Evolutionary conservation across 2,113 vertebrate genomes (phyloP), one percentile per base, ranked within the genome.

Genomic region (Chaetorhynchus papuensis): DNA sequence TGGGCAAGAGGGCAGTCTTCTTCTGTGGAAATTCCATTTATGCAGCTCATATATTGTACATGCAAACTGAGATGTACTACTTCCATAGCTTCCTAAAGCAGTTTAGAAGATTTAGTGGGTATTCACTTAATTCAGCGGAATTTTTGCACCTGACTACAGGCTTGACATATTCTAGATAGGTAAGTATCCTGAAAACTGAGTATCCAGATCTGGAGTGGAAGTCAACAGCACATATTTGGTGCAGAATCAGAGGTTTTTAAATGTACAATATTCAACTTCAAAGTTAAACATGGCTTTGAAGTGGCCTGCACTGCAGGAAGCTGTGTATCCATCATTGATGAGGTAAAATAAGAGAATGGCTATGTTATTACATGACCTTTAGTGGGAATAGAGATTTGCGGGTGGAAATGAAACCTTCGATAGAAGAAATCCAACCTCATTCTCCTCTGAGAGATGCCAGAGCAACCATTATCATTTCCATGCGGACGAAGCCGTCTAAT

Each of bases 1-100:
- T 37, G 28, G 14, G 52, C 13, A 72, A 16, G 8, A 72, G 6
- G 15, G 6, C 31, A 31, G 5, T 21, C 11, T 77, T 44, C 9
- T 66, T 86, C 21, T 50, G 35, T 7, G 37, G 31, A 81, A 70
- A 71, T 78, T 53, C 39, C n/a, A 16, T 37, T 44, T 60, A 39
- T 27, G 17, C 17, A 45, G 31, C 11, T 52, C 11, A 39, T 26
- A 28, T 26, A 49, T 12, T 69, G 7, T 28, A 61, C 0, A 0
- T 44, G 11, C 9, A 53, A 44, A 26, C 8, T 28, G 27, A 30
- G 22, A 30, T 7, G 1, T 44, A 10, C 13, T 49, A 69, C 30
- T 61, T 85, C 61, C 20, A n/a, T 15, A 50, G 6, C 20, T 68
- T 53, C 9, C 23, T 44, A 33, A 56, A 17, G 7, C 23, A 31